phyloP scores from a whole-genome alignment of 2,797 vertebrate genomes.

The Dicrostonyx torquatus region DNA sequence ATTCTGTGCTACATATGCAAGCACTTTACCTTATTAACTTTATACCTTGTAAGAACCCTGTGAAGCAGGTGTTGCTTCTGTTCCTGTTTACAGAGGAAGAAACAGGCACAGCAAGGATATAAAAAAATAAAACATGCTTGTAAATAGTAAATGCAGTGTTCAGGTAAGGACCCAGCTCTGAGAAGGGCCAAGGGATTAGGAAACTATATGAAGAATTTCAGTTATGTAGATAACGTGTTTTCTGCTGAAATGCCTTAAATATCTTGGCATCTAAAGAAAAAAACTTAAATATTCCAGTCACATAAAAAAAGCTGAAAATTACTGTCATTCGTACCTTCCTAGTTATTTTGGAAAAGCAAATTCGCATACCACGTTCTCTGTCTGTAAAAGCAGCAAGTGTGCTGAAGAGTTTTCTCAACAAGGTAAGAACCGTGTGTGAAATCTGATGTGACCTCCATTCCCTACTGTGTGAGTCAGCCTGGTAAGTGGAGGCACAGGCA shows the following conservation, averaged over 20 bases:
- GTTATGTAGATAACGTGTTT: not conserved
- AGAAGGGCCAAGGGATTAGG: not conserved
- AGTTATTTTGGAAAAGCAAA: conserved; percentile 99
- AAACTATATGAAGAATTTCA: not conserved
- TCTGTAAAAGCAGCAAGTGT: conserved; percentile 99
- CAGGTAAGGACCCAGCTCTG: not conserved
- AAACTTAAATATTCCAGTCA: not conserved
- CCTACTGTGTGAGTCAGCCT: not conserved
- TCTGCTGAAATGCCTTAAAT: not conserved
- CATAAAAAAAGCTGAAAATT: conserved; percentile 63
- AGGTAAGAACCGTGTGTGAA: conserved; percentile 87
- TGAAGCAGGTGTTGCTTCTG: conserved; percentile 29
- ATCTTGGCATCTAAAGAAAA: not conserved
- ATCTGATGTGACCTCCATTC: not conserved
- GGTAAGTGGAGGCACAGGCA: not conserved
- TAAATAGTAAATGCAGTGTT: not conserved
- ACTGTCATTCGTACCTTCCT: conserved; percentile 70
- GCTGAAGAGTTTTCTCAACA: conserved; percentile 99
- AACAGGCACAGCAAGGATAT: conserved; percentile 1
- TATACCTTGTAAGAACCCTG: not conserved
- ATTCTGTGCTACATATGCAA: not conserved
- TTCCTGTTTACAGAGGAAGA: not conserved
- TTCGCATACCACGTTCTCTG: conserved; percentile 97
- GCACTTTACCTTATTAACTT: conserved; percentile 7
- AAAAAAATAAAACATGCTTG: conserved; percentile 24